Evolutionary conservation across 2,888 invertebrate species (phyloP), one percentile per base, ranked within the genome.

Genomic region (Myathropa florea): DNA sequence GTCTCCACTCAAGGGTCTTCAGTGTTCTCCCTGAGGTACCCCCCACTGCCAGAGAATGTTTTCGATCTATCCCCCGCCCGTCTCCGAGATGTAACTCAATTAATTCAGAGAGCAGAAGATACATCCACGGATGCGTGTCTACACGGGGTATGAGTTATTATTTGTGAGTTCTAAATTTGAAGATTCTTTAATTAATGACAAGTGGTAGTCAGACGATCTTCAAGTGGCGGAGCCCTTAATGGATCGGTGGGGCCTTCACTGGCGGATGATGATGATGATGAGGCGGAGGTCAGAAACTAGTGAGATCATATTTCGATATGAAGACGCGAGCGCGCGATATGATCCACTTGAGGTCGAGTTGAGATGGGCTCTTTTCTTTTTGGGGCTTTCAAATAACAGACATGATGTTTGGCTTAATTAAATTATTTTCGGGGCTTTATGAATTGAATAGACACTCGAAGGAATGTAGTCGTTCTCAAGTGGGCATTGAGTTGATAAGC

Each of bases 171-270:
- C 70, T 24, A 80, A 81, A 81, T 85, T 80, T 55, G 71, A 36
- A 33, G 46, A 36, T 67, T 33, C 63, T 80, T 80, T 79, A 85
- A 85, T 85, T 85, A 68, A 85, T 63, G 76, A 81, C 71, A 81
- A 81, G 72, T 85, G 84, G 81, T 23, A 68, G 68, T 77, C 84
- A 61, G 75, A 83, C 77, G 67, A 39, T 75, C 57, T 70, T 72
- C 55, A 53, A 80, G 72, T 67, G 59, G 72, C 60, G 60, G 36
- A 61, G 80, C 80, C 79, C 79, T 79, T 79, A 60, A 72, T 71
- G 46, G 46, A 46, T 46, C 18, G 39, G 9, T 12, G 59, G 30
- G 30, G 55, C 18, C 7, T 60, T 6, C 60, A 21, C 39, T 71
- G 36, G n/a, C 57, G 23, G 60, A 46, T 14, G 39, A 55, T 18